A percentile compares a stretch with the other conserved stretches of the same genome.
Evolutionary conservation across 2,797 vertebrate species (phyloP).

Genomic region (Phataginus tetradactyla): DNA sequence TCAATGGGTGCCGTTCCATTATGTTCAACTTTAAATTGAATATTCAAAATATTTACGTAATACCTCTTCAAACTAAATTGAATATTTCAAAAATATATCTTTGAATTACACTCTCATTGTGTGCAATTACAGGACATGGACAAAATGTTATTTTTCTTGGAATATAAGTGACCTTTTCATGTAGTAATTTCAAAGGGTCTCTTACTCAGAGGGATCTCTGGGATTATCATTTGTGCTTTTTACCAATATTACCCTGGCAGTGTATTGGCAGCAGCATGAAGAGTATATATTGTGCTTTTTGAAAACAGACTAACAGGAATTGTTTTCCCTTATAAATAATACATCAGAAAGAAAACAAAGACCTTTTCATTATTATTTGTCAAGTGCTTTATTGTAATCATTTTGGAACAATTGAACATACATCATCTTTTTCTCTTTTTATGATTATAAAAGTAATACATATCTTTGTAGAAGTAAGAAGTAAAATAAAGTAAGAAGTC

Average conservation of each 20-base stretch:
- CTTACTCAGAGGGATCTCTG: slow-evolving; percentile 49
- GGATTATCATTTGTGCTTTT: slow-evolving; percentile 18
- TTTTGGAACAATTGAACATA: slow-evolving; percentile 60
- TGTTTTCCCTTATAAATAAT: slow-evolving; percentile 57
- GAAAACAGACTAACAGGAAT: slow-evolving; percentile 56
- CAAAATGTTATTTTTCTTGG: slow-evolving; percentile 56
- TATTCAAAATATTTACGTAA: slow-evolving; percentile 72
- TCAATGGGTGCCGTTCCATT: slow-evolving; percentile 53
- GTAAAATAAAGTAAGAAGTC: slow-evolving; percentile 47
- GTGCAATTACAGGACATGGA: slow-evolving; percentile 63
- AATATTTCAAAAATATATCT: slow-evolving; percentile 62
- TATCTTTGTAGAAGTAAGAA: slow-evolving; percentile 51
- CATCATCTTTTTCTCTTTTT: slow-evolving; percentile 54
- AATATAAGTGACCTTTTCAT: slow-evolving; percentile 29
- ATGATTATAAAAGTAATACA: slow-evolving; percentile 46
- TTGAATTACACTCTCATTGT: slow-evolving; percentile 59
- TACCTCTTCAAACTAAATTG: slow-evolving; percentile 56
- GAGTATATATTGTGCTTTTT: slow-evolving; percentile 43
- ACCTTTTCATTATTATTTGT: slow-evolving; percentile 54
- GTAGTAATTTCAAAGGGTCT: slow-evolving; percentile 59
- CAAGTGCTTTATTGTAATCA: slow-evolving; percentile 60
- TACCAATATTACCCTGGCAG: not conserved
- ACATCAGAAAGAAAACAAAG: slow-evolving; percentile 50
- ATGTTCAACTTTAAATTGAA: slow-evolving; percentile 62
- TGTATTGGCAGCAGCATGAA: not conserved